phyloP scores from a whole-genome alignment of 2,113 vertebrate genomes.

The Tragelaphus imberbis region DNA sequence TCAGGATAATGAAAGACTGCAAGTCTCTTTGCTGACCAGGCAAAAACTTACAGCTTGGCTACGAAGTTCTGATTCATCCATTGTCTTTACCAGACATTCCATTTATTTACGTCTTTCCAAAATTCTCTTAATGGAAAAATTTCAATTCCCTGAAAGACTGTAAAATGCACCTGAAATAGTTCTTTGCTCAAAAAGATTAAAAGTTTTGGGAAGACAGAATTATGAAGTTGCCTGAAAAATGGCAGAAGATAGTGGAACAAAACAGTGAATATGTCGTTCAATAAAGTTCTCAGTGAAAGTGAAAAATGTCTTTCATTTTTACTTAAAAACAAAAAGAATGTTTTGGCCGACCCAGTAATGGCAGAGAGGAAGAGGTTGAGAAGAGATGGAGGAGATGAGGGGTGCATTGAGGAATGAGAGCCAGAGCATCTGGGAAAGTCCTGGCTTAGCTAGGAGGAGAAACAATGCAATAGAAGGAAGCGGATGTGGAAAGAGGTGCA shows the following conservation, averaged over 20 bases:
- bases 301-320: neutral
- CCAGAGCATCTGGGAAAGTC: neutral
- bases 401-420: neutral
- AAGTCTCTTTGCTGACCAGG: neutral
- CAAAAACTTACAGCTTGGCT: neutral
- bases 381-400: neutral
- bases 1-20: neutral
- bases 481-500: fast-evolving
- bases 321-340: neutral
- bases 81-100: neutral
- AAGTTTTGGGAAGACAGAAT: neutral
- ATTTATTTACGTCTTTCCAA: neutral
- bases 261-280: neutral
- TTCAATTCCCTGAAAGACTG: neutral
- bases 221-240: neutral
- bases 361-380: neutral
- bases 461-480: neutral
- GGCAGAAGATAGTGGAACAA: neutral
- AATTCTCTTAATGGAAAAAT: neutral
- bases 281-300: neutral
- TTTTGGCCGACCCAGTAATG: neutral
- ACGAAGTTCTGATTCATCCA: neutral
- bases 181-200: neutral
- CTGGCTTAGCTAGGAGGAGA: neutral
- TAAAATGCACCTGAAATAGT: neutral